Conservation (phyloP, 2,113 vertebrate species). For the Coptodon bakossiorum region DNA sequence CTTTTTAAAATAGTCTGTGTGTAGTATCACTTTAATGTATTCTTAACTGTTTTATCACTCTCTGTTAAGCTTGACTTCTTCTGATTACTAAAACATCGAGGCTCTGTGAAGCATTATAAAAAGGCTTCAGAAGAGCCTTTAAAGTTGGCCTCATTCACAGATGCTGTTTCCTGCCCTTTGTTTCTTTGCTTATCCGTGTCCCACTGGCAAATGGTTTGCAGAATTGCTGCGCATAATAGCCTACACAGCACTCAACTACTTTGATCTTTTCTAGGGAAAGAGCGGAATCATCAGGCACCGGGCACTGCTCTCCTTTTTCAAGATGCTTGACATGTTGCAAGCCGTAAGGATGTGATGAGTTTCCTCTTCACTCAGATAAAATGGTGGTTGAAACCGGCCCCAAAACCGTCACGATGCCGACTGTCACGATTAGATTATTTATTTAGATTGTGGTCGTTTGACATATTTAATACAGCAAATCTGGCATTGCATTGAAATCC, state of each 20-base stretch:
- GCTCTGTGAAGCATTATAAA: neutral
- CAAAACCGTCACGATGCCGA: neutral
- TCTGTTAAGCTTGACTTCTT: slow-evolving; percentile 1
- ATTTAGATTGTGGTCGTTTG: neutral
- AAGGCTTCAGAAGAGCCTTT: slow-evolving; percentile 36
- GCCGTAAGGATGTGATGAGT: neutral
- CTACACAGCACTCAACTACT: slow-evolving; percentile 12
- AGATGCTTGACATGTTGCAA: slow-evolving; percentile 6
- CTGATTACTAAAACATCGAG: slow-evolving; percentile 13
- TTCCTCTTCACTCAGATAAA: neutral
- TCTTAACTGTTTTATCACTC: slow-evolving; percentile 6
- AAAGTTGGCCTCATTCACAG: slow-evolving; percentile 31
- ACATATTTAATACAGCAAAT: neutral
- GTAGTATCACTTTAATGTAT: neutral
- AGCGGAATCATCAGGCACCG: slow-evolving; percentile 4
- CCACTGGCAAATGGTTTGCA: slow-evolving; percentile 17
- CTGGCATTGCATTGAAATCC: neutral
- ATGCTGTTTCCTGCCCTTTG: slow-evolving; percentile 25
- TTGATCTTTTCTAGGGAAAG: slow-evolving; percentile 25
- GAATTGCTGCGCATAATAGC: slow-evolving; percentile 4
- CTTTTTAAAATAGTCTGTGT: neutral
- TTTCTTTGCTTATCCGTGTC: slow-evolving; percentile 28
- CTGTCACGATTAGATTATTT: neutral
- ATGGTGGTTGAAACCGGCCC: neutral
- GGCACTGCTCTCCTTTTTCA: neutral